A percentile compares a stretch with the other conserved stretches of the same genome.
These are phyloP conservation scores for Toxotes jaculatrix DNA, from an alignment of 2,113 vertebrate genomes.

Conservation along the genomic window DNA sequence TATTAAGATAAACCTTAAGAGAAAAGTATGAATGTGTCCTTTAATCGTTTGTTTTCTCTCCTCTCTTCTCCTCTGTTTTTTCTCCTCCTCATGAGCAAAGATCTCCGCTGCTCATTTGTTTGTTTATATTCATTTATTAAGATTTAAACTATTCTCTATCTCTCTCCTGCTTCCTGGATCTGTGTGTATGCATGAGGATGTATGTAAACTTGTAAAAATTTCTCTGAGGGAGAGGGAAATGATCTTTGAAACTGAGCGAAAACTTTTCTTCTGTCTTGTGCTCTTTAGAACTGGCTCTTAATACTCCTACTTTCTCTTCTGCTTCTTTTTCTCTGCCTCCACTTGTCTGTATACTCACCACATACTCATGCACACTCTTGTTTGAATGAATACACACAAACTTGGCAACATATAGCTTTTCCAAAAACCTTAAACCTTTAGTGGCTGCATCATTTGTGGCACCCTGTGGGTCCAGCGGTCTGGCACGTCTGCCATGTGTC, in stretches of 20 bases:
- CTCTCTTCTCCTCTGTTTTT: neutral
- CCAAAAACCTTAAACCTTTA: neutral
- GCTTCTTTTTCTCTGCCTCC: neutral
- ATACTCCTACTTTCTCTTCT: conserved; percentile 1
- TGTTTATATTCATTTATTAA: conserved; percentile 59
- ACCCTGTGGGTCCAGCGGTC: neutral
- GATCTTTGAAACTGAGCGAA: conserved; percentile 23
- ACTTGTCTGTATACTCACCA: neutral
- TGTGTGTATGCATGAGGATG: neutral
- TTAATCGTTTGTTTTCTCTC: neutral
- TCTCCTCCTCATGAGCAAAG: conserved; percentile 11
- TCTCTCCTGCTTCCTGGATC: conserved; percentile 16
- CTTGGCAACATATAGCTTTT: neutral
- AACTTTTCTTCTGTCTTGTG: conserved; percentile 3
- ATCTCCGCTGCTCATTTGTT: conserved; percentile 47
- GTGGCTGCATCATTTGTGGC: neutral
- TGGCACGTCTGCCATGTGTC: conserved; percentile 1
- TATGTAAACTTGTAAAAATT: neutral
- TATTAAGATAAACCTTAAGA: neutral
- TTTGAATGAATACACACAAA: neutral
- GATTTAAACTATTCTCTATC: conserved; percentile 32
- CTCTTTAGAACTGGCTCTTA: conserved; percentile 30
- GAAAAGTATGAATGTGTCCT: neutral
- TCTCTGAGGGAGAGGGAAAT: conserved; percentile 15
- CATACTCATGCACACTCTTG: neutral